Evolutionary conservation across 2,797 vertebrate genomes (phyloP).

Genomic region (Coracias cyanogaster): DNA sequence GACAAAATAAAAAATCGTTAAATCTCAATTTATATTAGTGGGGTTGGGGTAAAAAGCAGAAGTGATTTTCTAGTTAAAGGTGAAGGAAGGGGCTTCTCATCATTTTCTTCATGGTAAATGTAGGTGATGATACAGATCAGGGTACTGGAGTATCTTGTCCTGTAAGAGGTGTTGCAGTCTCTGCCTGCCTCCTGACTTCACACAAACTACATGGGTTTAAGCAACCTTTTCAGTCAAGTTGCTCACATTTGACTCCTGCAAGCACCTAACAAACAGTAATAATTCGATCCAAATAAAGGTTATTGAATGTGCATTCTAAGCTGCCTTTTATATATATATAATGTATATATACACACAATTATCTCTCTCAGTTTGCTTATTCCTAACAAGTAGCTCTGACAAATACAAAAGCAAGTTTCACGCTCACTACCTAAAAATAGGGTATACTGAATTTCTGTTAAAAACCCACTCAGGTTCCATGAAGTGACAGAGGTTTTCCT

Average conservation of each 20-base stretch:
- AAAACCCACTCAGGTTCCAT: neutral
- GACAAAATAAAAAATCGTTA: neutral
- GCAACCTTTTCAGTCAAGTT: neutral
- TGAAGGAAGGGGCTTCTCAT: neutral
- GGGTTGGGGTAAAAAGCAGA: neutral
- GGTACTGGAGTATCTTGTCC: neutral
- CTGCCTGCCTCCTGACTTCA: neutral
- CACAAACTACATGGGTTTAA: accelerated
- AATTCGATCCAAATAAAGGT: neutral
- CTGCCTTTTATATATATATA: neutral
- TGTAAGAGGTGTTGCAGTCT: neutral
- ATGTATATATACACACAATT: neutral
- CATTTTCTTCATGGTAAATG: neutral
- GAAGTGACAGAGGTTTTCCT: neutral
- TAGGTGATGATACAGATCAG: accelerated
- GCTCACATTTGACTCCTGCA: neutral
- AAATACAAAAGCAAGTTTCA: neutral
- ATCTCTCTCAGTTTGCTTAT: neutral
- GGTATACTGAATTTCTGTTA: neutral
- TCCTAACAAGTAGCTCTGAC: neutral
- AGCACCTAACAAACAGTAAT: neutral
- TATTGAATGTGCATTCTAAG: neutral
- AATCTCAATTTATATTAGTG: neutral
- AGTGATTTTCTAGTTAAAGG: neutral
- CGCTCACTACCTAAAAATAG: neutral